Base-by-base conservation (phyloP, 2,113 vertebrate genomes). In the Enhydra lutris region DNA sequence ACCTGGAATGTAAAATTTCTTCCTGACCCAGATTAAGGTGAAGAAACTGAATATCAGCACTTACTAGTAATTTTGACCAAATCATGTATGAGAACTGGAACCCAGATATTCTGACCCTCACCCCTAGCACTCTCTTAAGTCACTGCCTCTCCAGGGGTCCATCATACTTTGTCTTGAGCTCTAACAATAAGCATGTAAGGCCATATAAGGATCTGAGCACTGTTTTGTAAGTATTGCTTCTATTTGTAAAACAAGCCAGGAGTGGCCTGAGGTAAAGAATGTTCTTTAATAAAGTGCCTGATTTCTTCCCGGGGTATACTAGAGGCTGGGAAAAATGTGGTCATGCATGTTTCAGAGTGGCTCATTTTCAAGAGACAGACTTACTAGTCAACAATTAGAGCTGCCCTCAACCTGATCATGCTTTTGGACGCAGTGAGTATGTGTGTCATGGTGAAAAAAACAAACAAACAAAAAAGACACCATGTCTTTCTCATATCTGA, bases 281-380 rank as follows among this genome's bases (percentile, higher is more conserved):
- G 3, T 50, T 83, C 34, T 97, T 95, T 74, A 42, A 31, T 21
- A 65, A 87, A 26, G 39, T 57, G 10, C 79, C 50, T 57, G 29
- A 73, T 88, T 96, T 94, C 18, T 47, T 94, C 83, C 65, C 0
- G 17, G 45, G 84, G 61, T 97, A 59, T 96, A 93, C 52, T 92
- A 89, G 90, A 97, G 95, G 95, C 96, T 89, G 91, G 65, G 95
- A 92, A 97, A 97, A 98, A 98, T 94, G 94, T 95, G 97, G 90
- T 71, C 74, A 21, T 73, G 97, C 97, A 98, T 97, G 97, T 97
- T 98, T 98, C 96, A 97, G 95, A 98, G 83, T 97, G 96, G 63
- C 90, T 98, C 92, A 97, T 94, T 92, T 91, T 96, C 65, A 95
- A 96, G 82, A 91, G 59, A 89, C 36, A 97, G 69, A 88, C 67